Evolutionary conservation across 2,888 invertebrate genomes (phyloP), one percentile per base, ranked within the genome.

Genomic region (Rotaria sp.): DNA sequence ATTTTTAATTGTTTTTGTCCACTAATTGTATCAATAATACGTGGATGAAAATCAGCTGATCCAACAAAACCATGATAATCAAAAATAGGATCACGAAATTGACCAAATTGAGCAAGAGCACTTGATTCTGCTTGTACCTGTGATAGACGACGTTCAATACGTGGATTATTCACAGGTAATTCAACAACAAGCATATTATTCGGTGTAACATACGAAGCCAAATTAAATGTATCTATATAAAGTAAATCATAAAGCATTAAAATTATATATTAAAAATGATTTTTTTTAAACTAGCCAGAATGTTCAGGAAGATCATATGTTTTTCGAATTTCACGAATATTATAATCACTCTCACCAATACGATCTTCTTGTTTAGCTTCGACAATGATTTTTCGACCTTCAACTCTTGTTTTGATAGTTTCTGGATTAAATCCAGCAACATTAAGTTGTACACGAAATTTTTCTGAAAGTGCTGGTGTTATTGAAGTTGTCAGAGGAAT

Each of bases 271-370:
- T 18, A 8, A 5, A 21, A 67, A 21, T 50, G 50, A 3, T 38
- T 7, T 35, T 57, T 57, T 57, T 5, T 41, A 41, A 5, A 67
- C 67, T 35, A 30, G 38, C 67, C 50, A 45, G 50, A 48, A 45
- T 84, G 11, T 50, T 45, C 84, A n/a, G 84, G 84, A 84, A 84
- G 84, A n/a, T 84, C 48, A 5, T 48, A 84, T 45, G 84, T 41
- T 21, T 84, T 84, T n/a, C 84, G 84, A n/a, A 84, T 48, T 84
- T 84, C 84, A 50, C 84, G 84, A 21, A 45, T 84, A 8, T 30
- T 50, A 45, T 48, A 84, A 45, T 84, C 48, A 45, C 84, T 48
- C 26, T n/a, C 30, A 5, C 21, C 7, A 5, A 48, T 15, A 13
- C 50, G 45, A 30, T 84, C 48, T 45, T 84, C 48, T 84, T 45